phyloP scores from a whole-genome alignment of 2,113 vertebrate genomes.

The Beaufortia kweichowensis region DNA sequence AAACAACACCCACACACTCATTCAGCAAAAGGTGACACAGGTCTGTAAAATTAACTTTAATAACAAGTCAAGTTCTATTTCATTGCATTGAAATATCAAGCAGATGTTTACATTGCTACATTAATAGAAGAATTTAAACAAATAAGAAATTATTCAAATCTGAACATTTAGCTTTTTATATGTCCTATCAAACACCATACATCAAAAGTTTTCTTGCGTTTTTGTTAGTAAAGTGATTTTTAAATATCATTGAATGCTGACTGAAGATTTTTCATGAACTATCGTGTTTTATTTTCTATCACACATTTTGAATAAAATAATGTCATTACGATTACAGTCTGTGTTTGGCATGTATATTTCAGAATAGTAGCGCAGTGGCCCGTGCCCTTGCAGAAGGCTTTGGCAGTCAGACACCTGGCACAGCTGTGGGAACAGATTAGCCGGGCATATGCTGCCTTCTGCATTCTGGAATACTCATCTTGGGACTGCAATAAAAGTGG shows the following conservation, averaged over 20 bases:
- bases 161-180: no score
- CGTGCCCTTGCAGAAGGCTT: slow-evolving; percentile 61
- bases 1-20: no score
- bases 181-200: no score
- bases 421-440: slow-evolving; percentile 65
- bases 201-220: no score
- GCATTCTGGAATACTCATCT: slow-evolving; percentile 59
- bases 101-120: no score
- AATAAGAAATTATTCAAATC: no score
- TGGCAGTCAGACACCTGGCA: slow-evolving; percentile 66
- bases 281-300: neutral
- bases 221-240: no score
- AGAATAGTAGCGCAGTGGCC: slow-evolving; percentile 15
- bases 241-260: neutral
- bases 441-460: slow-evolving; percentile 64
- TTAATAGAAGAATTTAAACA: no score
- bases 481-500: slow-evolving; percentile 65
- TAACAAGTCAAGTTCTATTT: no score
- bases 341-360: neutral
- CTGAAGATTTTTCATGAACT: neutral
- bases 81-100: no score
- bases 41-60: no score
- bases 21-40: no score
- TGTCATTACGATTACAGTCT: neutral
- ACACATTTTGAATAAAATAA: neutral